Percentiles rank a stretch among this genome's conserved stretches.
Conservation (phyloP, 2,797 vertebrate species). For the Sebastes cheni region DNA sequence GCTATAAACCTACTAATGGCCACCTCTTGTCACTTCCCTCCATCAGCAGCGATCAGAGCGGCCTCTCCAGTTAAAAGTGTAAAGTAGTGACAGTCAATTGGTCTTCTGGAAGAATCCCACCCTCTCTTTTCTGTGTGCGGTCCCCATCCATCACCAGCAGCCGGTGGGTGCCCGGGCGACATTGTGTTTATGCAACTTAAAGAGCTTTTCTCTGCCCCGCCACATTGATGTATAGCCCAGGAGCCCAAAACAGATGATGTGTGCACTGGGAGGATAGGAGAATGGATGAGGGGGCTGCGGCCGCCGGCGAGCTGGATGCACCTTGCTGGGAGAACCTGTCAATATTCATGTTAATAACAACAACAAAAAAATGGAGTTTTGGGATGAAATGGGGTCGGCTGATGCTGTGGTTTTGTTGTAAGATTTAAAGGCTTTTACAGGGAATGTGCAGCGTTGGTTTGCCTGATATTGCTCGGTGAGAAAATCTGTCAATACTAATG, state of each 20-base stretch:
- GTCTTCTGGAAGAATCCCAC: slow-evolving; percentile 27
- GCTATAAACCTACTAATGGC: not conserved
- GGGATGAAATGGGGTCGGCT: slow-evolving; percentile 18
- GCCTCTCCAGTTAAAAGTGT: not conserved
- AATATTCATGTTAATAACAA: slow-evolving; percentile 53
- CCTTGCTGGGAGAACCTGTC: slow-evolving; percentile 43
- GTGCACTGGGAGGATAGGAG: slow-evolving; percentile 47
- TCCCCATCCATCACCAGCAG: slow-evolving; percentile 69
- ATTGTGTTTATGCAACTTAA: slow-evolving; percentile 75
- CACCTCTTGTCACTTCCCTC: not conserved
- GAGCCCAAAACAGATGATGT: slow-evolving; percentile 69
- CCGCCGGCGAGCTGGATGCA: slow-evolving; percentile 16
- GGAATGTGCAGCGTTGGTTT: not conserved
- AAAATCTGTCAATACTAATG: slow-evolving; percentile 42
- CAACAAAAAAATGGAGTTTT: slow-evolving; percentile 6
- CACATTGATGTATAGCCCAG: slow-evolving; percentile 67
- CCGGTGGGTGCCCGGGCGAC: slow-evolving; percentile 45
- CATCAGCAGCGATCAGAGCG: not conserved
- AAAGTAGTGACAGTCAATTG: slow-evolving; percentile 2
- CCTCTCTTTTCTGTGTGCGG: slow-evolving; percentile 33
- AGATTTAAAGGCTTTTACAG: slow-evolving; percentile 33
- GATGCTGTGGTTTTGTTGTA: slow-evolving; percentile 25
- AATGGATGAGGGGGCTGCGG: slow-evolving; percentile 44
- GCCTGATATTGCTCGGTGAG: slow-evolving; percentile 3
- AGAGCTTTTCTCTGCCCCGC: slow-evolving; percentile 62